These are phyloP conservation scores for Metalampra italica DNA, from an alignment of 2,888 invertebrate species.

Conservation along the genomic window DNA sequence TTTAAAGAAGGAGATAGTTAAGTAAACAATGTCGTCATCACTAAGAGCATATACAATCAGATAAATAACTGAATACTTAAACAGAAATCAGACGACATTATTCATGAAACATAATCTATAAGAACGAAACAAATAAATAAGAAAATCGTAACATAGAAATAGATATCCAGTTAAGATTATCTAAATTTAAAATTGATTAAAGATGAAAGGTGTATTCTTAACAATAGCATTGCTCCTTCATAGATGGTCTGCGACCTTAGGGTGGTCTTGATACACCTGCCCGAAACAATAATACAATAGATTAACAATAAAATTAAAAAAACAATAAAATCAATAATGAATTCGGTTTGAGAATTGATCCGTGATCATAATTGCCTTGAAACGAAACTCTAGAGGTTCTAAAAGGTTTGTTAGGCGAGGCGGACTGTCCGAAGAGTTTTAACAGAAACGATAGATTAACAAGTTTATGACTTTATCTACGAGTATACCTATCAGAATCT, in stretches of 20 bases:
- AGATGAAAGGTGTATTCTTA: background rate
- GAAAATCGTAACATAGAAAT: no score
- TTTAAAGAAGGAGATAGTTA: no score
- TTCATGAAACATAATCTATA: no score
- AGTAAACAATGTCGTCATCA: no score
- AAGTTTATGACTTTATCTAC: no score
- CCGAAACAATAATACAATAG: background rate
- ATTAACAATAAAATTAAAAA: slow-evolving; percentile 1
- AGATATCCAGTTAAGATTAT: background rate
- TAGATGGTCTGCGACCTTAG: background rate
- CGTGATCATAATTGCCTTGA: background rate
- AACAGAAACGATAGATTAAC: slow-evolving; percentile 10
- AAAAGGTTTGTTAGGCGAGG: slow-evolving; percentile 2
- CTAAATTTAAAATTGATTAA: background rate
- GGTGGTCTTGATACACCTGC: slow-evolving; percentile 8
- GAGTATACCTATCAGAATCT: no score
- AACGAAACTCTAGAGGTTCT: background rate
- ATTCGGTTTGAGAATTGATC: background rate
- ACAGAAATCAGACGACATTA: no score
- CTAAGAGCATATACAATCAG: no score
- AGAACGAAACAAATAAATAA: no score
- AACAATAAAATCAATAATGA: background rate
- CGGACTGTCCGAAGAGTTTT: slow-evolving; percentile 10
- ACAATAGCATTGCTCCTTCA: background rate
- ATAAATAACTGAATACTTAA: no score